Base-by-base conservation (phyloP, 2,888 invertebrate species). In the Xylophagus ater region DNA sequence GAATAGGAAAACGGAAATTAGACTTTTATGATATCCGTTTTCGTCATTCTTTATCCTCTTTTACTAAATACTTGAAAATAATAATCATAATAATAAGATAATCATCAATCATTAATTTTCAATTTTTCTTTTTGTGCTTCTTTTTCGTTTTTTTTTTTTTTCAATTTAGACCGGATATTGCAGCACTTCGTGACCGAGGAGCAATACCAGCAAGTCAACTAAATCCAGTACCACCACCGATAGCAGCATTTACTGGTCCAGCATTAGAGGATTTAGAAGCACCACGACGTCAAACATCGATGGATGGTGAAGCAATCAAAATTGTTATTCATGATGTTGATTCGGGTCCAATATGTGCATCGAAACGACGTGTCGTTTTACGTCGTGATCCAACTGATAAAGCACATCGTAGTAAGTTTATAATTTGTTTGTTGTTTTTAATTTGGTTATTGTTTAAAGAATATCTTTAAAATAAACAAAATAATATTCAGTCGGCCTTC, bases 311-410 rank as follows among this genome's bases (percentile, higher is more conserved):
- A 60, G 87, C 87, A 47, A 90, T 90, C 53, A 82, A 88, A 60
- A 90, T 90, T 50, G 88, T 90, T 49, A 90, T 90, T 54, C 88
- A 90, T 57, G 89, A 90, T 60, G 89, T 90, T 10, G 89, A 90
- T 62, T 83, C 83, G 44, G 76, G 74, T 25, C 67, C 73, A 43
- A 66, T 70, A 40, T 67, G 74, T 49, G 70, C 73, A 49, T 72
- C 83, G 19, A 84, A 84, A 50, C 71, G 81, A 42, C 73, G 85
- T 49, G 81, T 87, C 37, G 69, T 79, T 9, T 66, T 87, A 37
- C 71, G 84, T 38, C 73, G 81, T 45, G 86, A 87, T 65, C 80
- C 85, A 21, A 73, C 78, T 28, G 87, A 87, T 60, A 86, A 85
- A 60, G 84, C 85, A 21, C 86, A 85, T 60, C 73, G 86, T 70